phyloP scores from a whole-genome alignment of 2,888 invertebrate genomes.

The Rotaria socialis region DNA sequence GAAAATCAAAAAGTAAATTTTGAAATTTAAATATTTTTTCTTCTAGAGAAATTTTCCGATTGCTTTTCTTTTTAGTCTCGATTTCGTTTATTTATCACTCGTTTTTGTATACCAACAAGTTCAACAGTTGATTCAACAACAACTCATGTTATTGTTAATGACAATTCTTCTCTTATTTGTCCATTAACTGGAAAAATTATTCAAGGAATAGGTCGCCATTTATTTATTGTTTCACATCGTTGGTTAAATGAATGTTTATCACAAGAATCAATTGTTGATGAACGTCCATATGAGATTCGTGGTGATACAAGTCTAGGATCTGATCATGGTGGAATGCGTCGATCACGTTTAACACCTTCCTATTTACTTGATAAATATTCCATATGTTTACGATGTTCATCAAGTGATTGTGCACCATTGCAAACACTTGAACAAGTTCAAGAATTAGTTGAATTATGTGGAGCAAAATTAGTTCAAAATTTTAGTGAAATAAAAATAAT shows the following conservation, averaged over 20 bases:
- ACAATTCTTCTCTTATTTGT: not conserved
- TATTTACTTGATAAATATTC: slow-evolving; percentile 1
- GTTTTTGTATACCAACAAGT: not conserved
- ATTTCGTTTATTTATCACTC: not conserved
- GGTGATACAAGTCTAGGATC: not conserved
- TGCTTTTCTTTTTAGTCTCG: not conserved
- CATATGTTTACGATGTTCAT: not conserved
- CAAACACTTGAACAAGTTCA: not conserved
- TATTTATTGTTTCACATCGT: slow-evolving; percentile 37
- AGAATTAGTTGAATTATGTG: slow-evolving; percentile 32
- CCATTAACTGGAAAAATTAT: slow-evolving; percentile 31
- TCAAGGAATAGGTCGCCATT: slow-evolving; percentile 19
- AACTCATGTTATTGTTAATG: slow-evolving; percentile 2
- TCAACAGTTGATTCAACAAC: not conserved
- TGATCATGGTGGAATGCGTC: slow-evolving; percentile 20
- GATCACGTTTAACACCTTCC: not conserved
- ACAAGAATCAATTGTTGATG: not conserved
- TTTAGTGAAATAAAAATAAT: not conserved
- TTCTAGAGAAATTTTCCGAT: not conserved
- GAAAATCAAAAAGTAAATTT: slow-evolving; percentile 25
- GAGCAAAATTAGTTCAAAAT: not conserved
- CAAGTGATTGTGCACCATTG: not conserved
- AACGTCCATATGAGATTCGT: slow-evolving; percentile 25
- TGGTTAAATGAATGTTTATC: slow-evolving; percentile 14
- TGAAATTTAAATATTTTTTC: too few species aligned